These are phyloP conservation scores for cat (Felis catus) DNA, from an alignment of 2,113 vertebrate genomes.

Conservation along the genomic window F.catus_Fca126_mat1.0 CM031414.1:73312501-73313000, in stretches of 20 bases:
- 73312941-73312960: neutral
- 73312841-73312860: neutral
- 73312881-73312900: neutral
- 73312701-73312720: neutral
- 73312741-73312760: neutral
- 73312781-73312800: neutral
- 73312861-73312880: neutral
- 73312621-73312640: neutral
- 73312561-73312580: no score
- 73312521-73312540: neutral
- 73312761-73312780: neutral
- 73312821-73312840: neutral
- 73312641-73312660: neutral
- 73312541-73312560: neutral
- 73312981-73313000: conserved; percentile 25
- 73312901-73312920: neutral
- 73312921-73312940: neutral
- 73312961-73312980: neutral
- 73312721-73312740: neutral
- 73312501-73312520: neutral
- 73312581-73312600: neutral
- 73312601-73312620: neutral
- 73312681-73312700: neutral
- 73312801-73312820: neutral
- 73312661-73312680: neutral